Conservation (phyloP, 2,113 vertebrate genomes). For the Arenaria interpres region DNA sequence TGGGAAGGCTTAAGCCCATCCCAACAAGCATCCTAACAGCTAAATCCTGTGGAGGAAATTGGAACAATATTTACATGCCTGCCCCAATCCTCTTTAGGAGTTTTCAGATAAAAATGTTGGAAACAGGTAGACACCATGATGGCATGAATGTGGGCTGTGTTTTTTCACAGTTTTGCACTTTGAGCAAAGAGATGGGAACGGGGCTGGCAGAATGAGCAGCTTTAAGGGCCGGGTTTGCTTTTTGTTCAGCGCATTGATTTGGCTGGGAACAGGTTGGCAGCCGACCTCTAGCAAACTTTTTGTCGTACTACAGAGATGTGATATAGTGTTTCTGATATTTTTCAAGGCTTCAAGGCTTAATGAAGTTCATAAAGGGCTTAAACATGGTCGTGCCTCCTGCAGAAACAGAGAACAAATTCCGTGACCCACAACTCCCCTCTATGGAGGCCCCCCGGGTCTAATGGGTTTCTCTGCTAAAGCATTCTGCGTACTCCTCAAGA, state of each 20-base stretch:
- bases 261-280: not conserved
- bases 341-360: not conserved
- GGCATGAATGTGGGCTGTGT: not conserved
- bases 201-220: not conserved
- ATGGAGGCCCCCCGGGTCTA: not conserved
- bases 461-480: not conserved
- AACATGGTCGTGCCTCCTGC: not conserved
- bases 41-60: not conserved
- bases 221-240: not conserved
- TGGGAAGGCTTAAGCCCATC: not conserved
- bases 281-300: not conserved
- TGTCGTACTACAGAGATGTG: not conserved
- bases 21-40: too few species aligned
- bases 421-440: not conserved
- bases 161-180: not conserved
- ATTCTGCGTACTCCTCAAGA: not conserved
- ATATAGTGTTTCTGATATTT: not conserved
- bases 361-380: not conserved
- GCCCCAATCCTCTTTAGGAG: not conserved
- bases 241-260: fast-evolving
- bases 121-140: not conserved
- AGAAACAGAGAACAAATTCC: not conserved
- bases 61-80: not conserved
- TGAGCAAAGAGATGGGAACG: fast-evolving
- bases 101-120: not conserved